Conservation (phyloP, 2,113 vertebrate genomes). For the Oryzias melastigma region DNA sequence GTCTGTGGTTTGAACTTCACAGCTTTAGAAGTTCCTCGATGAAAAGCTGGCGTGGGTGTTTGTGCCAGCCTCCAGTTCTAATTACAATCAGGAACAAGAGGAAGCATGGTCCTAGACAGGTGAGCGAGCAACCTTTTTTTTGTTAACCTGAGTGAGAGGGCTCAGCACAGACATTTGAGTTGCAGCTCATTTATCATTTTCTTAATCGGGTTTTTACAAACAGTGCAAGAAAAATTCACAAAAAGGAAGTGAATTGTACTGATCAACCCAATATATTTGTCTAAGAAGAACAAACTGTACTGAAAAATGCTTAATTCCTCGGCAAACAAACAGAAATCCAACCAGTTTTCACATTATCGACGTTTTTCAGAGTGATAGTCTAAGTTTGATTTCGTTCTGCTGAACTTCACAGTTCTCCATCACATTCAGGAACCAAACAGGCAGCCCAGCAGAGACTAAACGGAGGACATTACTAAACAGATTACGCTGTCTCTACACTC, state of each 20-base stretch:
- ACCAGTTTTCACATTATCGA: no score
- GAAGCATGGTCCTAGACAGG: slow-evolving; percentile 23
- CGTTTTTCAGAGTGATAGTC: no score
- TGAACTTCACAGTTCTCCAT: neutral
- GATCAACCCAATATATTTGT: no score
- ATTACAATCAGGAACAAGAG: slow-evolving; percentile 36
- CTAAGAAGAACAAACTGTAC: no score
- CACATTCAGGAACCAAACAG: slow-evolving; percentile 44
- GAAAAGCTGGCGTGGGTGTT: slow-evolving; percentile 28
- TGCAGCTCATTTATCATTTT: no score
- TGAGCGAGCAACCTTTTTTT: slow-evolving; percentile 7
- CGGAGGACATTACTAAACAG: slow-evolving; percentile 78
- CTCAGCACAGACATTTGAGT: no score
- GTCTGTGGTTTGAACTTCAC: neutral
- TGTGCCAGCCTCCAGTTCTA: slow-evolving; percentile 24
- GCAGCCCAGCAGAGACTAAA: slow-evolving; percentile 72
- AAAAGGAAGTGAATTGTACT: no score
- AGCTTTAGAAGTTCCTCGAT: slow-evolving; percentile 27
- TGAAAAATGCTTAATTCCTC: no score
- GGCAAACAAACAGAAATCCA: no score
- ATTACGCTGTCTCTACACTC: slow-evolving; percentile 72
- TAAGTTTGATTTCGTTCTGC: neutral
- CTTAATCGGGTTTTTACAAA: no score
- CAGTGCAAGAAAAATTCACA: no score
- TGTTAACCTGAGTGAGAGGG: no score